Percentiles rank a stretch among this genome's conserved stretches.
Conservation (phyloP, 1,140 invertebrate genomes). For the Paracyclopina nana region DNA sequence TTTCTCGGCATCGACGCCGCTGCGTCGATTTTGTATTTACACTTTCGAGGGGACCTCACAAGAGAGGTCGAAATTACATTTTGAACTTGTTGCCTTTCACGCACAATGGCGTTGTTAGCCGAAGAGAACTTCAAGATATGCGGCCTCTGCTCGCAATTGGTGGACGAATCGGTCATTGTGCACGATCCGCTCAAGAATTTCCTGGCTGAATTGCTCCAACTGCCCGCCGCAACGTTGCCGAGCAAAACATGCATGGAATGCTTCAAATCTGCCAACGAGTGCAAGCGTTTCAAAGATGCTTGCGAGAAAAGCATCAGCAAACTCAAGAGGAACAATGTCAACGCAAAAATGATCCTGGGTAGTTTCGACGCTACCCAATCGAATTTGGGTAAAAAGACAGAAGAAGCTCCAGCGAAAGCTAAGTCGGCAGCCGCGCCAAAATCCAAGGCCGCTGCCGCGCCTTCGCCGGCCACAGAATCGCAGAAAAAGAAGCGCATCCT, state of each 20-base stretch:
- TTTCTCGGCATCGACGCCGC: no score
- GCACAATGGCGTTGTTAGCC: no score
- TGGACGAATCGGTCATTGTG: constrained; percentile 5
- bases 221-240: neutral
- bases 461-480: neutral
- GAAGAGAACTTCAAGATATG: constrained; percentile 11
- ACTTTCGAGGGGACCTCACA: no score
- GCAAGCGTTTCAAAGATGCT: neutral
- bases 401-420: no score
- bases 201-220: neutral
- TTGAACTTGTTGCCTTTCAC: no score
- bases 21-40: no score
- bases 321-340: neutral
- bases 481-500: neutral
- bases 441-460: neutral
- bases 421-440: neutral
- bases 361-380: no score
- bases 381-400: no score
- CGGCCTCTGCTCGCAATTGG: constrained; percentile 15
- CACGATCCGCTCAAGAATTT: neutral
- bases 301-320: constrained; percentile 1
- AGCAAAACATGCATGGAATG: constrained; percentile 13
- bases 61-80: no score
- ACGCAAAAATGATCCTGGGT: neutral
- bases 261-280: neutral